A percentile compares a stretch with the other conserved stretches of the same genome.
Evolutionary conservation across 2,113 vertebrate genomes (phyloP).

Genomic region (Trematocara macrostoma): DNA sequence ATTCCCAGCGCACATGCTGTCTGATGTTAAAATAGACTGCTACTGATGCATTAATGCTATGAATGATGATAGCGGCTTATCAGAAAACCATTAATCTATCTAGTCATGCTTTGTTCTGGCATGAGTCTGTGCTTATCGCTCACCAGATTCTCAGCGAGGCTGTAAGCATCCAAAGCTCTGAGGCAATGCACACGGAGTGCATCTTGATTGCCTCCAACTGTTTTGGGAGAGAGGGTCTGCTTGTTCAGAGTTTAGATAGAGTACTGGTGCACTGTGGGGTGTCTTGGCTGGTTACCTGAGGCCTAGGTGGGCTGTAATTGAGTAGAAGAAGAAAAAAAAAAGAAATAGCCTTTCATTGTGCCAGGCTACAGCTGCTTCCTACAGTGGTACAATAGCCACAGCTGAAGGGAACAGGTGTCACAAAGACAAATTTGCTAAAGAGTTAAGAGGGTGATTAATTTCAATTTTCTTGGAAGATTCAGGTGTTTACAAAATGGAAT

Average conservation of each 20-base stretch:
- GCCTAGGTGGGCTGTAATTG: slow-evolving; percentile 63
- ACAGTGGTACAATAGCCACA: slow-evolving; percentile 45
- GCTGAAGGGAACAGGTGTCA: slow-evolving; percentile 58
- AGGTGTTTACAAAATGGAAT: not conserved
- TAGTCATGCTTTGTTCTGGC: slow-evolving; percentile 20
- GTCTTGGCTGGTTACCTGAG: slow-evolving; percentile 44
- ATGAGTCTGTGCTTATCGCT: slow-evolving; percentile 9
- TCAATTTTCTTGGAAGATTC: not conserved
- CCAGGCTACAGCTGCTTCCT: slow-evolving; percentile 42
- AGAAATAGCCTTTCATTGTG: slow-evolving; percentile 46
- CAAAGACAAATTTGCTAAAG: slow-evolving; percentile 9
- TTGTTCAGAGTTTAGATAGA: not conserved
- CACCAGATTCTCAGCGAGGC: not conserved
- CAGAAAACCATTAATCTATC: slow-evolving; percentile 49
- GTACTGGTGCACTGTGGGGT: slow-evolving; percentile 17
- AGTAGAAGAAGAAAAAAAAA: slow-evolving; percentile 23
- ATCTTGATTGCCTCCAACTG: slow-evolving; percentile 8
- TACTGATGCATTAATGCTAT: slow-evolving; percentile 23
- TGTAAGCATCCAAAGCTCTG: not conserved
- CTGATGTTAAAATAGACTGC: slow-evolving; percentile 28
- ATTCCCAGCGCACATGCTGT: not conserved
- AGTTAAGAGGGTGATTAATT: not conserved
- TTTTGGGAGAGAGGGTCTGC: not conserved
- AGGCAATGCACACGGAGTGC: slow-evolving; percentile 12
- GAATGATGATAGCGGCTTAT: slow-evolving; percentile 44